Conservation (phyloP, 2,113 vertebrate species). For the Poeciliopsis retropinna region DNA sequence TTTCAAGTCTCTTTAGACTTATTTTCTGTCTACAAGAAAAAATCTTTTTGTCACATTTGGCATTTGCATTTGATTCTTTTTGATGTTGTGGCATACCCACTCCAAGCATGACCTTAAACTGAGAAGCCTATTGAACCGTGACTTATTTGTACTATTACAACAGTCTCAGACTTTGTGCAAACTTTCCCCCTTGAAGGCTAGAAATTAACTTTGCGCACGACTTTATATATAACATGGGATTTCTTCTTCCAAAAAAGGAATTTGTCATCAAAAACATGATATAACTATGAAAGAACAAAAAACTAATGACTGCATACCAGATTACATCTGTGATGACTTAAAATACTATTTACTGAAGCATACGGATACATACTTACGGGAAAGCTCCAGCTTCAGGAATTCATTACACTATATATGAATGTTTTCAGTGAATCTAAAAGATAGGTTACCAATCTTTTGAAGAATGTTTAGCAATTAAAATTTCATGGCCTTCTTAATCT, state of each 20-base stretch:
- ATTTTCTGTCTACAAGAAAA: not conserved
- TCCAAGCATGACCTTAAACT: not conserved
- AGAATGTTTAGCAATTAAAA: not conserved
- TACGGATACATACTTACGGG: not conserved
- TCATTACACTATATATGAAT: not conserved
- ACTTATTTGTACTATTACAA: not conserved
- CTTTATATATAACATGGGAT: not conserved
- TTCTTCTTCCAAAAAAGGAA: not conserved
- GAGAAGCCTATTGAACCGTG: not conserved
- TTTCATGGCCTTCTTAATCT: not conserved
- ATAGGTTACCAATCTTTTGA: not conserved
- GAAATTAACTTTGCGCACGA: not conserved
- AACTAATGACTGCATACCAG: conserved; percentile 2
- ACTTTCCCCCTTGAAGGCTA: too few relatives aligned
- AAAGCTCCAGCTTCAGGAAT: not conserved
- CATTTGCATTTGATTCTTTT: not conserved
- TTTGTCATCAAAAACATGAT: not conserved
- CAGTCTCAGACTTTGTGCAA: not conserved
- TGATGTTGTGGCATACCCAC: not conserved
- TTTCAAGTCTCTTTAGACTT: not conserved
- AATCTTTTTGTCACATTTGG: not conserved
- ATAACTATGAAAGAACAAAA: not conserved
- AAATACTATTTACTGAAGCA: not conserved
- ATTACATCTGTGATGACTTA: conserved; percentile 12
- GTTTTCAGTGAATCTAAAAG: not conserved